Base-by-base conservation (phyloP, 2,113 vertebrate species). In the Ariopsis seemanni region DNA sequence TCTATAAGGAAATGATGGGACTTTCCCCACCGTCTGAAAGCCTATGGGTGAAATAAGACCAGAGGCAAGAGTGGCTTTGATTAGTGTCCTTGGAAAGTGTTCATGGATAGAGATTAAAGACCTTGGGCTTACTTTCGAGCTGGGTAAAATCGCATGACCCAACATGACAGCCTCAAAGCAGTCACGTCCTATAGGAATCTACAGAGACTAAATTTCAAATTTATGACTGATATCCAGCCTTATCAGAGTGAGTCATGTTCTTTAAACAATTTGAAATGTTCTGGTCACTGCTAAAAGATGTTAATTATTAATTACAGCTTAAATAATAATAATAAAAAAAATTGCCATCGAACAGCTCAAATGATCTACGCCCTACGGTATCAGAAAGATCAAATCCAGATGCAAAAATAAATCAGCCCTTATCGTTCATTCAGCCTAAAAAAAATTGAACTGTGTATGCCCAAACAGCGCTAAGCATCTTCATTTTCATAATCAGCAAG, bases 71-170 rank as follows among this genome's bases (percentile, higher is more conserved):
- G 42, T 30, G 65, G 82, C 80, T 89, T 72, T 87, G 53, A 89
- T 87, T 84, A 83, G 60, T 90, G 86, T 42, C 60, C 87, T 86
- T 88, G 34, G 86, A 74, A 89, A 89, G 81, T 89, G 82, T 86
- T 90, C 86, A 90, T 60, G 82, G 80, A 84, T 50, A 7, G 53
- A 86, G 74, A 90, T 90, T 90, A 88, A 90, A 27, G 67, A 84
- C 88, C 87, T 82, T 78, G 79, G 83, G 86, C 90, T 92, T 90
- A 93, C 90, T 94, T 93, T 92, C 91, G 93, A 92, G 92, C 86
- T 90, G 91, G 90, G 91, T 93, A 90, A 84, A 93, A 91, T 80
- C 86, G 87, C 86, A 84, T 91, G 91, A 92, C 91, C 90, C 82
- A 85, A 93, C 80, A 89, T 52, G 55, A 86, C 58, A 88, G 89